Evolutionary conservation across 1,140 invertebrate genomes (phyloP), one percentile per base, ranked within the genome.

Genomic region (Magallana angulata): DNA sequence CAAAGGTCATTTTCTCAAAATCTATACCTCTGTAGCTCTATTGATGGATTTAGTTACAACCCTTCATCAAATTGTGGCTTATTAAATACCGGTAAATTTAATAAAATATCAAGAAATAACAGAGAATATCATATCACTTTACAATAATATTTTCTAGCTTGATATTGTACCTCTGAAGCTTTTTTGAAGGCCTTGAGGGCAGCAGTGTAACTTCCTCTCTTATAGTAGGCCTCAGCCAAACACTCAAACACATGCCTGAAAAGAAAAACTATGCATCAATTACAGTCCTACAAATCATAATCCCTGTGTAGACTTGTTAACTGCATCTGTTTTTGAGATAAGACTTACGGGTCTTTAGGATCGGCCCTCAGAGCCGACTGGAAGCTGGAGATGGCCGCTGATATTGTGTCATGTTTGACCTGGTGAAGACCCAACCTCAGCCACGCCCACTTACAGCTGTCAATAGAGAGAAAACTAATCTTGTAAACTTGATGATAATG

Each of bases 101-200:
- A 24, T 24, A 16, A 18, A 8, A 57, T 24, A 24, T 0, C 18
- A 24, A 24, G 18, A 84, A 7, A 18, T 57, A 57, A 57, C 12
- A 3, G 36, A 48, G 36, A 48, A 48, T 1, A 48, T 48, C 5
- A 4, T 48, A 48, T 48, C 36, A 48, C 5, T 48, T 48, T 48
- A 48, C 36, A 48, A 48, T 48, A 48, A 48, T 48, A 48, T 4
- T 48, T 48, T 48, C 12, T 16, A 6, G 14, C 14, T 36, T 80
- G 1, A 80, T 84, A 16, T 12, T 30, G 76, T 87, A 94, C 92
- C 91, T 94, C 92, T 30, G 91, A 90, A 30, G 97, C 97, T 95
- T 97, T 97, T 85, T 97, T 96, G 94, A 98, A 99, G 18, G 97
- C 97, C 93, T 97, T 97, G 85, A 98, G 95, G 16, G 98, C 97